A percentile compares a stretch with the other conserved stretches of the same genome.
Conservation (phyloP, 2,888 invertebrate genomes). For the Lithodes maja region DNA sequence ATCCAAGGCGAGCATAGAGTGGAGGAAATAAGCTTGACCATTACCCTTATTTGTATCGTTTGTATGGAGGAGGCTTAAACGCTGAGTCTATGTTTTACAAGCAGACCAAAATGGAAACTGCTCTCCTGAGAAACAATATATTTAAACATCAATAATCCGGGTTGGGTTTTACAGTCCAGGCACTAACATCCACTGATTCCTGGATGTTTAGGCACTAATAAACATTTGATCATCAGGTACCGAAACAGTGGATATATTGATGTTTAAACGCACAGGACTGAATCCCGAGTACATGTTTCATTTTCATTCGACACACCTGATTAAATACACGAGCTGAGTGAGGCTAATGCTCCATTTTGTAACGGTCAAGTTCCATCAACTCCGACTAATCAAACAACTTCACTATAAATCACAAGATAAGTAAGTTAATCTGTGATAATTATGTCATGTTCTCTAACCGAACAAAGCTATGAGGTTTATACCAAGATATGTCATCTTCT, state of each 20-base stretch:
- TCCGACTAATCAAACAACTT: too few species aligned
- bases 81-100: not conserved
- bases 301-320: not conserved
- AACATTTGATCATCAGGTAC: constrained; percentile 44
- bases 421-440: too few species aligned
- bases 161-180: constrained; percentile 27
- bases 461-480: too few species aligned
- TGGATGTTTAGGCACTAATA: constrained; percentile 43
- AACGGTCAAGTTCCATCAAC: not conserved
- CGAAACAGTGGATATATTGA: constrained; percentile 38
- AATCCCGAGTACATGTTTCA: constrained; percentile 31
- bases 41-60: too few species aligned
- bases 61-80: not conserved
- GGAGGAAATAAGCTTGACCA: too few species aligned
- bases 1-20: too few species aligned
- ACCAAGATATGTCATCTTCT: too few species aligned
- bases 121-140: constrained; percentile 32
- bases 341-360: not conserved
- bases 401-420: too few species aligned
- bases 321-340: not conserved
- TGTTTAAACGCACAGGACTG: constrained; percentile 34
- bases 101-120: not conserved
- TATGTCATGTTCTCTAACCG: too few species aligned
- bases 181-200: constrained; percentile 39
- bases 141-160: constrained; percentile 39